Conservation (phyloP, 2,888 invertebrate genomes). For the Escarpia spicata region DNA sequence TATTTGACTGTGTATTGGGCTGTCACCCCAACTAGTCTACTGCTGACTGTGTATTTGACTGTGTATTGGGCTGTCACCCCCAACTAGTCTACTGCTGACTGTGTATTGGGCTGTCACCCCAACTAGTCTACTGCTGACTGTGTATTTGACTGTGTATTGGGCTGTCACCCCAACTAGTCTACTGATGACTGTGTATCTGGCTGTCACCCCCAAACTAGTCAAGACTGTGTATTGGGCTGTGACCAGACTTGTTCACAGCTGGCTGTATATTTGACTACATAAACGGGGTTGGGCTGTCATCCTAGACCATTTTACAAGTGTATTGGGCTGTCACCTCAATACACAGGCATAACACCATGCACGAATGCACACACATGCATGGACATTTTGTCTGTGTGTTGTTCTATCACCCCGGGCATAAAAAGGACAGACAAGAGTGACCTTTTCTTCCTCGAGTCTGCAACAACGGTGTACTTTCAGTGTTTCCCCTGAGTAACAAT, state of each 20-base stretch:
- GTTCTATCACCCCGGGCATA: too few relatives aligned
- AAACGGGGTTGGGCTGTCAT: too few relatives aligned
- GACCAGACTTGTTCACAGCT: background rate
- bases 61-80: background rate
- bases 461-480: too few relatives aligned
- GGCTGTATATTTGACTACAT: background rate
- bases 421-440: too few relatives aligned
- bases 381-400: too few relatives aligned
- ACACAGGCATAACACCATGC: too few relatives aligned
- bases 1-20: too few relatives aligned
- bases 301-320: background rate
- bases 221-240: background rate
- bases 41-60: too few relatives aligned
- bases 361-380: too few relatives aligned
- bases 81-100: background rate
- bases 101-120: background rate
- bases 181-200: background rate
- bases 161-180: background rate
- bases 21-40: background rate
- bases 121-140: background rate
- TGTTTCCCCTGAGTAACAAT: too few relatives aligned
- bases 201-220: background rate
- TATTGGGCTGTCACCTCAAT: background rate
- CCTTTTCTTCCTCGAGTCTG: too few relatives aligned
- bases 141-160: background rate